Base-by-base conservation (phyloP, 2,888 invertebrate species). In the Caenorhabditis auriculariae region DNA sequence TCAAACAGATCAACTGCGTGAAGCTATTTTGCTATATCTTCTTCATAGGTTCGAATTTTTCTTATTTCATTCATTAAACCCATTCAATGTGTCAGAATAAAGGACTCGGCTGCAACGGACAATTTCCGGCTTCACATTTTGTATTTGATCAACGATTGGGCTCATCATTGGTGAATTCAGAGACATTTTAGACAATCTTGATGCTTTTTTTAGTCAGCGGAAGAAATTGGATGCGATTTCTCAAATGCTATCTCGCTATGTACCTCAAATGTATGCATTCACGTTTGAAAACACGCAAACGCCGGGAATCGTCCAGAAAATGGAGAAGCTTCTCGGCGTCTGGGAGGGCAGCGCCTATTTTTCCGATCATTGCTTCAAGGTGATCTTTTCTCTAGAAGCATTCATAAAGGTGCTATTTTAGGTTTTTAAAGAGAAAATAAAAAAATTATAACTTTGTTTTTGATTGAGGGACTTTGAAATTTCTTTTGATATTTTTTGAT, bases 191-290 rank as follows among this genome's bases (percentile, higher is more conserved):
- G n/a, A 24, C 7, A 24, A 7, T 9, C 37, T 6, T 19, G 19
- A 35, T 47, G 5, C 29, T 17, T 24, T 70, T 83, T 88, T 84
- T 86, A 95, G 95, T 87, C 91, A 92, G 82, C 88, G 95, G 82
- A 96, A 95, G 87, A 92, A 91, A 86, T 90, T 91, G 62, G 90
- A 90, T 84, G 91, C 91, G 82, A 87, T 96, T 83, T 91, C 93
- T 86, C 89, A 90, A 85, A 89, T 91, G 82, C 87, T 98, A 85
- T 93, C 93, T 86, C 89, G 88, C 82, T 92, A 94, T 80, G 93
- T 96, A 77, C 91, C 95, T 81, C 93, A 95, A 77, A 92, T 96
- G 89, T 98, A 94, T 87, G 94, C 94, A 85, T 91, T 91, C 84
- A 89, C 94, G 73, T 89, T 89, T 83, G 87, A 90, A 82, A 88